Conservation (phyloP, 1,140 invertebrate species). For the Saccostrea glomerata region DNA sequence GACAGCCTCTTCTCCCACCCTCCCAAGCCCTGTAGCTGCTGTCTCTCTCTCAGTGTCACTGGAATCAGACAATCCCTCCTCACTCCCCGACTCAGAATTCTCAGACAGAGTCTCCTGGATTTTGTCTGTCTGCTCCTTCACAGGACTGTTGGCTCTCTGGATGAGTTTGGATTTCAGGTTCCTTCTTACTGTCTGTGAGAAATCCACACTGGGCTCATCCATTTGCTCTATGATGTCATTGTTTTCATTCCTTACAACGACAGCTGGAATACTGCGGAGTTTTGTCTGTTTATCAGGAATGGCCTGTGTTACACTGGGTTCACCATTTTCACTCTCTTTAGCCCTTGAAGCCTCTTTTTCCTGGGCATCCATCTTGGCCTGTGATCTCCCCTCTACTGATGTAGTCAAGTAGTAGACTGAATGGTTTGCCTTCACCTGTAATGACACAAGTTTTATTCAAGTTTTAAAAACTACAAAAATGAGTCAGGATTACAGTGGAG, state of each 20-base stretch:
- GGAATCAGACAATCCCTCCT: slow-evolving; percentile 6
- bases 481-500: too few relatives aligned
- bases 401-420: background rate
- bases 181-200: slow-evolving; percentile 24
- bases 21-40: background rate
- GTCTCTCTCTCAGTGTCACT: background rate
- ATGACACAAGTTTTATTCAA: background rate
- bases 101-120: slow-evolving; percentile 8
- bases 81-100: slow-evolving; percentile 1
- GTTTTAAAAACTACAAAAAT: too few relatives aligned
- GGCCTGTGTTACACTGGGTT: background rate
- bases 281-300: slow-evolving; percentile 7
- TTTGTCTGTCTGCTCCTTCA: slow-evolving; percentile 7
- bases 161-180: slow-evolving; percentile 32
- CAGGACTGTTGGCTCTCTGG: slow-evolving; percentile 23
- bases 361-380: background rate
- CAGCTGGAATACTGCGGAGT: slow-evolving; percentile 18
- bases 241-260: slow-evolving; percentile 31
- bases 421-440: background rate
- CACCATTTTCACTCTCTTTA: background rate
- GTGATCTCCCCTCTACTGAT: background rate
- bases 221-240: slow-evolving; percentile 40
- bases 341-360: background rate
- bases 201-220: background rate
- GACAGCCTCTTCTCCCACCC: background rate